Evolutionary conservation across 2,888 invertebrate species (phyloP), one percentile per base, ranked within the genome.

Genomic region (Sialis lutaria): DNA sequence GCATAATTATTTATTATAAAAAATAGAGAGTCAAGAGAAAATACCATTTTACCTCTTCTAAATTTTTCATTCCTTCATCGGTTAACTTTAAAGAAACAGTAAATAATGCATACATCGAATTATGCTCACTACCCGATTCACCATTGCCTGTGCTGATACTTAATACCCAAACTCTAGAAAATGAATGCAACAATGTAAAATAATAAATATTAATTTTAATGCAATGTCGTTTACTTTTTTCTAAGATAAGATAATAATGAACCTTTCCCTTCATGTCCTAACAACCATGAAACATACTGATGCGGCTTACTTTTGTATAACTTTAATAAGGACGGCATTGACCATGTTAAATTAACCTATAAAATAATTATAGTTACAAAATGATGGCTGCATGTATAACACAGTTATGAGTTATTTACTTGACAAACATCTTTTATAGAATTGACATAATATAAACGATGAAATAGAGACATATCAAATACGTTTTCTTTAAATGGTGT

Each of bases 181-280:
- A 52, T 43, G 22, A 22, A 22, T 4, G 4, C 22, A 22, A 22
- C 22, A 22, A 22, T 22, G 22, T 22, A 22, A 22, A 22, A 22
- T 22, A 22, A 22, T 22, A 22, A 22, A 22, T 22, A 22, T 22
- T 22, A 22, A 22, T 4, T 22, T 22, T 22, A 22, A 22, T 22
- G 4, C 22, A 42, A 7, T 46, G 13, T 22, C 10, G 64, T 66
- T 63, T 60, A 79, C 78, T 78, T 82, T 56, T 79, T 77, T 48
- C 81, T 73, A 22, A 90, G 66, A 58, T 80, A 85, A 0, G 83
- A 79, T 2, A 85, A 73, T n/a, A 90, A 65, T 53, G 87, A 87
- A 48, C 87, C 88, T 56, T 77, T 76, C 1, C 91, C 91, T 63
- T 93, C 90, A 61, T 91, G 83, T 0, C 86, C 88, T 5, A 92